Evolutionary conservation across 2,888 invertebrate genomes (phyloP).

Genomic region (Pseudoips prasinana): DNA sequence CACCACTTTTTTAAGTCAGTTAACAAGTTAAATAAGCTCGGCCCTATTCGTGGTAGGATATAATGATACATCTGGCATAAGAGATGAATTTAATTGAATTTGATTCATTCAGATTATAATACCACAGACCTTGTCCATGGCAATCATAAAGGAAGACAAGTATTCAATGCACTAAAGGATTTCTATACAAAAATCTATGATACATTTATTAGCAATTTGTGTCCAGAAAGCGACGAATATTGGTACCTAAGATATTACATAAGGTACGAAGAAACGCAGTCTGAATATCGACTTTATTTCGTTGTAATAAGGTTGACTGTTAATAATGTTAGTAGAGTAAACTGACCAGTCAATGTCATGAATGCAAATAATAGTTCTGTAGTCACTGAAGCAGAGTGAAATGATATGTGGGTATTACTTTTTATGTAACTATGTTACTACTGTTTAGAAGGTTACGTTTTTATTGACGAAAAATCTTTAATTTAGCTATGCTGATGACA

Average conservation of each 20-base stretch:
- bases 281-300: constrained; percentile 6
- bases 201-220: constrained; percentile 12
- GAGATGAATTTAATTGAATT: too few relatives aligned
- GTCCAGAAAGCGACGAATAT: constrained; percentile 22
- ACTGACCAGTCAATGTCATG: constrained; percentile 4
- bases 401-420: constrained; percentile 9
- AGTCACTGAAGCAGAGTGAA: constrained; percentile 12
- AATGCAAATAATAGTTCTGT: constrained; percentile 9
- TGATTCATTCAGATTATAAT: too few relatives aligned
- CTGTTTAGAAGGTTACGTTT: constrained; percentile 1
- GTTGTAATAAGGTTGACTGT: background rate
- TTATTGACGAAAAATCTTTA: too few relatives aligned
- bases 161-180: too few relatives aligned
- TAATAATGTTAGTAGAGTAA: background rate
- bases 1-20: too few relatives aligned
- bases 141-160: too few relatives aligned
- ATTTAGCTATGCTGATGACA: too few relatives aligned
- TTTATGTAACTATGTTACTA: constrained; percentile 1
- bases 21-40: too few relatives aligned
- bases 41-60: too few relatives aligned
- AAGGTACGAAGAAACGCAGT: background rate
- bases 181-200: too few relatives aligned
- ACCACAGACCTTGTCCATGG: too few relatives aligned
- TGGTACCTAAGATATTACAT: constrained; percentile 1
- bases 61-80: too few relatives aligned